Base-by-base conservation (phyloP, 2,797 vertebrate genomes). In the Manis javanica region DNA sequence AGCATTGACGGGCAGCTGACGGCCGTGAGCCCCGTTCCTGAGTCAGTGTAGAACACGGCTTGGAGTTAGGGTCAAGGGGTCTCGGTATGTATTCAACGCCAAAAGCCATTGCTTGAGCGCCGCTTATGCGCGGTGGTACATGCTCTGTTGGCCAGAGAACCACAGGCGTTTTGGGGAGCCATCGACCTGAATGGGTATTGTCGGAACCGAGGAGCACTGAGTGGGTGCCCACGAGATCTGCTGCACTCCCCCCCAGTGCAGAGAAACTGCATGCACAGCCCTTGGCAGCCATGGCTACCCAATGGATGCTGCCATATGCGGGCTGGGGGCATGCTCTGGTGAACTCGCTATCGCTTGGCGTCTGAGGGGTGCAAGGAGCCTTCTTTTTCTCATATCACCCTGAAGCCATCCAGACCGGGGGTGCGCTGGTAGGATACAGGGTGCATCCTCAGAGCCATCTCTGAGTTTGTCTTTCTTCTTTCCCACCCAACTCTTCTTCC, bases 251-350 rank as follows among this genome's bases (percentile, higher is more conserved):
- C 23, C 49, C 19, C 11, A 34, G 12, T 2, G 1, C 12, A 16
- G n/a, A 77, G 37, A 12, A 10, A 14, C 51, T 0, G 8, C 6
- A 1, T 0, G 39, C 24, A 7, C 4, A 5, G 2, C 21, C 37
- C 3, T 34, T 8, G 1, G 19, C 37, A n/a, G 16, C 37, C 81
- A 19, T 63, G 29, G 23, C 16, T 23, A 3, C 29, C n/a, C 29
- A 6, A 0, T 4, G 34, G 34, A 21, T 29, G 57, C 42, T 1
- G 0, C 19, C 15, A 1, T 3, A 3, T 4, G 61, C 26, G 5
- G 49, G 11, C 2, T 19, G 19, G 15, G 23, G 64, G 42, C 29
- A 24, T 3, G 15, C 59, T 19, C 12, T 49, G 5, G 2, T 2
- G 51, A 42, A 19, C 21, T 42, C 61, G 31, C 75, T 21, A 0